Conservation (phyloP, 2,797 vertebrate genomes). For the Myotis planiceps region DNA sequence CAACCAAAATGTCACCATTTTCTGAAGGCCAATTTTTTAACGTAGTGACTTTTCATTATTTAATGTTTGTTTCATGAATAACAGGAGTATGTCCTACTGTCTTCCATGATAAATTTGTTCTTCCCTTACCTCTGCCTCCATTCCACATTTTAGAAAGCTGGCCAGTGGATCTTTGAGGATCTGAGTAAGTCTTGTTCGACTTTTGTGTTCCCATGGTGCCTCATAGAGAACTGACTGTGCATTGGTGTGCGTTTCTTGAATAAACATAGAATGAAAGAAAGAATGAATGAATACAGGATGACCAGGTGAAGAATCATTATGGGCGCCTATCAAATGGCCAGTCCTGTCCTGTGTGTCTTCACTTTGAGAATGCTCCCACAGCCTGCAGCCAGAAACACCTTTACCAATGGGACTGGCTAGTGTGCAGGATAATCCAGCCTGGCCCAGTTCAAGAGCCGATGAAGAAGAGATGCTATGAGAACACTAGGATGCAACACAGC, state of each 20-base stretch:
- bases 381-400: neutral
- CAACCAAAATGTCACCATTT: neutral
- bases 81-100: neutral
- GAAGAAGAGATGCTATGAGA: neutral
- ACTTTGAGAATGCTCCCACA: neutral
- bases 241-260: neutral
- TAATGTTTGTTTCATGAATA: neutral
- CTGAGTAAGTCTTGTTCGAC: neutral
- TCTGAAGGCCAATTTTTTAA: conserved; percentile 16
- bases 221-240: neutral
- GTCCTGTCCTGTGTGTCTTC: neutral
- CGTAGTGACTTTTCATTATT: neutral
- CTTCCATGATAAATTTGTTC: neutral
- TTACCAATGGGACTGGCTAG: neutral
- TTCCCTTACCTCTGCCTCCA: neutral
- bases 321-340: neutral
- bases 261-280: neutral
- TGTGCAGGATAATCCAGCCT: neutral
- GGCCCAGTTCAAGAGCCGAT: neutral
- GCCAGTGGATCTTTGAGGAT: neutral
- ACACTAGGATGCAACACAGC: neutral
- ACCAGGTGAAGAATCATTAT: neutral
- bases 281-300: neutral
- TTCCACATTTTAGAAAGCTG: neutral
- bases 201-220: neutral